Percentiles rank a stretch among this genome's conserved stretches.
These are phyloP conservation scores for Pomatorhinus ruficollis DNA, from an alignment of 2,113 vertebrate species.

Conservation along the genomic window DNA sequence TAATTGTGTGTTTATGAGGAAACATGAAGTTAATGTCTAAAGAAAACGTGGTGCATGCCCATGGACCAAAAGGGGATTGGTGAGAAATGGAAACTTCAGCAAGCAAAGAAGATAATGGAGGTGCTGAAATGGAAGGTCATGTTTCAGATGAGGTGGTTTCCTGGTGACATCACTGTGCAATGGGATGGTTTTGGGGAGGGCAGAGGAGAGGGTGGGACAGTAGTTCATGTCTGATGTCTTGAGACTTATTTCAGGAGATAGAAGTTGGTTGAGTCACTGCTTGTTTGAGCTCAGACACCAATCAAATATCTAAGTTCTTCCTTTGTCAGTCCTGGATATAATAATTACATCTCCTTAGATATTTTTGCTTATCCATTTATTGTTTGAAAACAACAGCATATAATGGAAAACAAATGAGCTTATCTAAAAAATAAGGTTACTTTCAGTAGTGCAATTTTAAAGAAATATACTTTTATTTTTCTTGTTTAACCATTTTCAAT, in stretches of 20 bases:
- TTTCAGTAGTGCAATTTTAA: background rate
- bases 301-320: background rate
- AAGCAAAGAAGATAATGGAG: background rate
- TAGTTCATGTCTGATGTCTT: background rate
- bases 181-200: background rate
- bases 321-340: background rate
- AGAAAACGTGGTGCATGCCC: background rate
- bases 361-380: background rate
- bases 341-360: background rate
- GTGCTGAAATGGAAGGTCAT: background rate
- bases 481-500: background rate
- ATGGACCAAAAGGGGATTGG: background rate
- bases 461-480: fast-evolving
- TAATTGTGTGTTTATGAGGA: background rate
- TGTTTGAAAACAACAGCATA: background rate
- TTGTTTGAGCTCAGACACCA: background rate
- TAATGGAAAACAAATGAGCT: background rate
- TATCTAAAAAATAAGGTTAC: background rate
- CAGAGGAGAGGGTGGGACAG: background rate
- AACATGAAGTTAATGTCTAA: background rate
- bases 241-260: background rate
- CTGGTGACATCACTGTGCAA: background rate
- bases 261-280: background rate
- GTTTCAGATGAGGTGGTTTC: background rate
- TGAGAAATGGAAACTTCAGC: background rate